phyloP scores from a whole-genome alignment of 2,113 vertebrate species.

The Columbina picui region DNA sequence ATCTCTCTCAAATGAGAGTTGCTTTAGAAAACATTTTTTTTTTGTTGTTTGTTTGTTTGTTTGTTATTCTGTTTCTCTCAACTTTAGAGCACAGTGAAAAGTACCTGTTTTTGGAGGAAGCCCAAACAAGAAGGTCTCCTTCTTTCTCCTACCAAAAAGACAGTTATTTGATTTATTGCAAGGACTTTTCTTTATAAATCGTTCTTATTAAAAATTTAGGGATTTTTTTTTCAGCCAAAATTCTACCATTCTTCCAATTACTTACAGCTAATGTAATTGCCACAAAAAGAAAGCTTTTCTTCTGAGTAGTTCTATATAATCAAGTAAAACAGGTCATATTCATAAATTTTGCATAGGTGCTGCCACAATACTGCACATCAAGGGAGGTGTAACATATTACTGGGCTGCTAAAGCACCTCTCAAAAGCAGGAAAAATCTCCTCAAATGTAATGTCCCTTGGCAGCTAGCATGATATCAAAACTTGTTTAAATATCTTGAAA shows the following conservation, averaged over 20 bases:
- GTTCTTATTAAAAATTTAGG: background rate
- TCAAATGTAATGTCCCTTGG: background rate
- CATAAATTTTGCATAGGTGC: constrained; percentile 26
- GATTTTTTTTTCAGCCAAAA: background rate
- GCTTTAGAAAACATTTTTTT: background rate
- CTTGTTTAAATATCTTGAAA: background rate
- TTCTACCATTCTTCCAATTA: background rate
- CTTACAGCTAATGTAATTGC: background rate
- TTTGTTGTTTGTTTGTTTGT: no score
- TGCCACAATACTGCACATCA: background rate
- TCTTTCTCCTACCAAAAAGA: background rate
- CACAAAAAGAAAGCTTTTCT: background rate
- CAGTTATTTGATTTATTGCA: background rate
- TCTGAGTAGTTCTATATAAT: background rate
- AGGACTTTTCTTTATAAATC: background rate
- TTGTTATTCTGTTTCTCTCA: background rate
- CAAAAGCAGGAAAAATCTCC: background rate
- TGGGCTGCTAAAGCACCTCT: background rate
- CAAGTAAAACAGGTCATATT: background rate
- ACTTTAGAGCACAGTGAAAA: background rate
- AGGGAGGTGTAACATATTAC: background rate
- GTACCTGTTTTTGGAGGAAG: background rate
- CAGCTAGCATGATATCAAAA: background rate
- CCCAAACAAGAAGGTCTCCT: accelerated
- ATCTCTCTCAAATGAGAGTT: accelerated